Evolutionary conservation across 2,797 vertebrate species (phyloP).

Genomic region (Pseudomugil gertrudae): DNA sequence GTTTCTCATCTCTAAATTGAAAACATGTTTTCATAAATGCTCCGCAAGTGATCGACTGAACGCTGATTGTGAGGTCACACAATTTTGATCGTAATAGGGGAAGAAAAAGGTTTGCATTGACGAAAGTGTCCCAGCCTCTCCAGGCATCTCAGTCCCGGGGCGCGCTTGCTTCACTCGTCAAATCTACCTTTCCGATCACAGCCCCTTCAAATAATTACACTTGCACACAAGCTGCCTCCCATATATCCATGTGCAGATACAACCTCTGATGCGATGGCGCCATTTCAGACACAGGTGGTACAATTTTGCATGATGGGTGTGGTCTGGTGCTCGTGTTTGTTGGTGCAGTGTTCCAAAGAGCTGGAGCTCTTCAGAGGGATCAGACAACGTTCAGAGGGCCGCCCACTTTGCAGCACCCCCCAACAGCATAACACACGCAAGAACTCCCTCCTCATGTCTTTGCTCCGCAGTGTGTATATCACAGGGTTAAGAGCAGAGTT

Average conservation of each 20-base stretch:
- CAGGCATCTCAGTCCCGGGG: conserved; percentile 28
- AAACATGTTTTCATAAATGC: conserved; percentile 39
- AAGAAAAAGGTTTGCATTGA: conserved; percentile 19
- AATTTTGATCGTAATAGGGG: conserved; percentile 49
- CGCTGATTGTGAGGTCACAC: conserved; percentile 63
- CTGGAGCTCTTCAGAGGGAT: conserved; percentile 89
- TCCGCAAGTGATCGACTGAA: conserved; percentile 32
- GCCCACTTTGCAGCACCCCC: conserved; percentile 74
- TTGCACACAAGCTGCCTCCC: neutral
- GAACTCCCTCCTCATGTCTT: conserved; percentile 94
- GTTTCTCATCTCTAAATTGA: conserved; percentile 25
- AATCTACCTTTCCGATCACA: conserved; percentile 28
- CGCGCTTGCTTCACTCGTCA: conserved; percentile 24
- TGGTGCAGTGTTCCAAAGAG: conserved; percentile 88
- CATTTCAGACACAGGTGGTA: conserved; percentile 88
- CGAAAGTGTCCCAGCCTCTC: conserved; percentile 14
- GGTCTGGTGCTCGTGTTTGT: conserved; percentile 84
- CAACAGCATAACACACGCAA: conserved; percentile 89
- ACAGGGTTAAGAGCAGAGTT: conserved; percentile 95
- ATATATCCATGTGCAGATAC: neutral
- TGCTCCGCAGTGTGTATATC: conserved; percentile 93
- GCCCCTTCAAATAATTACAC: conserved; percentile 21
- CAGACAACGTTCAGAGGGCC: conserved; percentile 81
- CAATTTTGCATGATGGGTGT: conserved; percentile 87
- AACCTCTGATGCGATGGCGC: conserved; percentile 12